Evolutionary conservation across 2,888 invertebrate species (phyloP), one percentile per base, ranked within the genome.

Genomic region (Acanthosepion esculentum): DNA sequence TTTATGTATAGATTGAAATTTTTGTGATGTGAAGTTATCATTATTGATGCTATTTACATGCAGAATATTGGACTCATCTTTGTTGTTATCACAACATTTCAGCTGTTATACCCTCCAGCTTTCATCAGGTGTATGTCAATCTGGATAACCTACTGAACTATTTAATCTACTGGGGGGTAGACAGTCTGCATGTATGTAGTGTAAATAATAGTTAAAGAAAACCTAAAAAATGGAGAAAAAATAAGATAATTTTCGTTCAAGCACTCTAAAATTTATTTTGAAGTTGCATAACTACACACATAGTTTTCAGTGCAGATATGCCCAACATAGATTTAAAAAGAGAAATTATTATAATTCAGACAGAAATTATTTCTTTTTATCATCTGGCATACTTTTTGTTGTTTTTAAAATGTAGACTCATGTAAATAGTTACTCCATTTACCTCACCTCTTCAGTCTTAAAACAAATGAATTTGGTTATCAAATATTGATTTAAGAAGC

Each of bases 401-500:
- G n/a, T 33, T 78, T 78, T n/a, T 15, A n/a, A 78, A 78, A 33
- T n/a, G n/a, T 78, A 33, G 59, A 59, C 3, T 78, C 15, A 15
- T 78, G 78, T 78, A 78, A 78, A 78, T n/a, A 78, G 5, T 78
- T 0, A n/a, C 78, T n/a, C n/a, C 78, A n/a, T 33, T 78, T 23
- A 7, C 59, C 33, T 78, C n/a, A 33, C n/a, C 78, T 33, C n/a
- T 78, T 33, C 78, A 78, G 12, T n/a, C 15, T 78, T 78, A n/a
- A 78, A 78, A 78, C 12, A 78, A 78, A 33, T 15, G 33, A 78
- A 78, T 78, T 78, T 78, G 78, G 1, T 78, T 1, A n/a, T 78
- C n/a, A 78, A n/a, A 33, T 78, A 78, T 78, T n/a, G 78, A 78
- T 78, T 78, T 78, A n/a, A 78, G 78, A 78, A 78, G 78, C 78